Conservation (phyloP, 2,888 invertebrate species). For the Camptogramma bilineatum region DNA sequence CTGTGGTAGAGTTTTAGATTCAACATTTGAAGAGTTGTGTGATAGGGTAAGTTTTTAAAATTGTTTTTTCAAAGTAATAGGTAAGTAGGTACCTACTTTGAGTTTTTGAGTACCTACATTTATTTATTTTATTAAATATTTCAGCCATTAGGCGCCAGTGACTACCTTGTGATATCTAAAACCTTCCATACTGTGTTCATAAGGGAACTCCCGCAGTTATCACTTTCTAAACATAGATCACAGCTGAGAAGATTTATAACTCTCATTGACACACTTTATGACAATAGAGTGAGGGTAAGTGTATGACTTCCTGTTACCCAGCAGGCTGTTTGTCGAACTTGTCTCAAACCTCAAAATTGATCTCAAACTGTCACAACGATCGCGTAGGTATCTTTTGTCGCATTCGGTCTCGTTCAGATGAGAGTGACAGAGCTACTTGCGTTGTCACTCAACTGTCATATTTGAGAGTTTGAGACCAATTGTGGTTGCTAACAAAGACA, state of each 20-base stretch:
- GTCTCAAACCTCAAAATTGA: too few species aligned
- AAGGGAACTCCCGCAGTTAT: slow-evolving; percentile 94
- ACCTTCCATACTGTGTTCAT: slow-evolving; percentile 98
- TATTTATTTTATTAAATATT: slow-evolving; percentile 34
- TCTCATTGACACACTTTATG: slow-evolving; percentile 98
- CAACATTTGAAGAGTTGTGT: slow-evolving; percentile 95
- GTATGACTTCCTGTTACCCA: not conserved
- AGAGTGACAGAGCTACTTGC: too few species aligned
- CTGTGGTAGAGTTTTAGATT: slow-evolving; percentile 96
- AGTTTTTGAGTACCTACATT: too few species aligned
- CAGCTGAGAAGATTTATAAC: slow-evolving; percentile 98
- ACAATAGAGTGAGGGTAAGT: slow-evolving; percentile 91
- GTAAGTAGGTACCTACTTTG: too few species aligned
- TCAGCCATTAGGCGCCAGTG: slow-evolving; percentile 96
- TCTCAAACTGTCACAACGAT: too few species aligned
- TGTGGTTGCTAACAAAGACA: too few species aligned
- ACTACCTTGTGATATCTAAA: slow-evolving; percentile 96
- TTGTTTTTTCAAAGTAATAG: not conserved
- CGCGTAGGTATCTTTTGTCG: too few species aligned
- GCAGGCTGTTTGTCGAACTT: too few species aligned
- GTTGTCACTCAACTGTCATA: too few species aligned
- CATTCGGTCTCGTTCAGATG: too few species aligned
- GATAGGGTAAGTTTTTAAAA: slow-evolving; percentile 87
- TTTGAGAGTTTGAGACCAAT: too few species aligned
- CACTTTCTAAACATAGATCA: slow-evolving; percentile 89